Percentiles rank a stretch among this genome's conserved stretches.
phyloP scores from a whole-genome alignment of 2,113 vertebrate species.

The Motacilla alba region DNA sequence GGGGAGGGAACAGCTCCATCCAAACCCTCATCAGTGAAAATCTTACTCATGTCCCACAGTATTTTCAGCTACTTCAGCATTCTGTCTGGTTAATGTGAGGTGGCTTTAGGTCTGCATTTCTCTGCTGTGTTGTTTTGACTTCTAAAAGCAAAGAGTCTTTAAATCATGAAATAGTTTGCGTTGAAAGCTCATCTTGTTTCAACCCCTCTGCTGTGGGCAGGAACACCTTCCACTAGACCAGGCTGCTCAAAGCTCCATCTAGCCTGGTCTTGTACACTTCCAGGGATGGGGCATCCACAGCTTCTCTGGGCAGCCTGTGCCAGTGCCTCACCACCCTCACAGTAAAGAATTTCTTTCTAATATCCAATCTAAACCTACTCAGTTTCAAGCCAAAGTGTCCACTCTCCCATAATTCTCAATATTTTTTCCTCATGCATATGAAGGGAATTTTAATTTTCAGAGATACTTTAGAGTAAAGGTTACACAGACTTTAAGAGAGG shows the following conservation, averaged over 20 bases:
- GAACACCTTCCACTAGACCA: background rate
- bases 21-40: background rate
- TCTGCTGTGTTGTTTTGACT: background rate
- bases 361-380: background rate
- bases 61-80: background rate
- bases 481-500: background rate
- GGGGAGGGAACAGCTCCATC: background rate
- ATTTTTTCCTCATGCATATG: background rate
- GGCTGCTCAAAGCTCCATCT: background rate
- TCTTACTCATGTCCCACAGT: fast-evolving
- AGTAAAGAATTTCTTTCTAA: background rate
- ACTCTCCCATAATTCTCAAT: background rate
- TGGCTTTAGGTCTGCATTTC: background rate
- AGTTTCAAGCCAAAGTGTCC: background rate
- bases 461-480: background rate
- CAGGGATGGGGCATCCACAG: background rate
- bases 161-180: background rate
- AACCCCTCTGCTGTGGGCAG: background rate
- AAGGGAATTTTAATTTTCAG: background rate
- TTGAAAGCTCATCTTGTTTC: background rate
- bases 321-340: background rate
- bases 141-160: background rate
- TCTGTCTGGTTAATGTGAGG: background rate
- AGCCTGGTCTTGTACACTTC: background rate
- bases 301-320: background rate